A percentile compares a stretch with the other conserved stretches of the same genome.
Evolutionary conservation across 1,140 invertebrate species (phyloP).

Genomic region (Cyclargus thomasi): DNA sequence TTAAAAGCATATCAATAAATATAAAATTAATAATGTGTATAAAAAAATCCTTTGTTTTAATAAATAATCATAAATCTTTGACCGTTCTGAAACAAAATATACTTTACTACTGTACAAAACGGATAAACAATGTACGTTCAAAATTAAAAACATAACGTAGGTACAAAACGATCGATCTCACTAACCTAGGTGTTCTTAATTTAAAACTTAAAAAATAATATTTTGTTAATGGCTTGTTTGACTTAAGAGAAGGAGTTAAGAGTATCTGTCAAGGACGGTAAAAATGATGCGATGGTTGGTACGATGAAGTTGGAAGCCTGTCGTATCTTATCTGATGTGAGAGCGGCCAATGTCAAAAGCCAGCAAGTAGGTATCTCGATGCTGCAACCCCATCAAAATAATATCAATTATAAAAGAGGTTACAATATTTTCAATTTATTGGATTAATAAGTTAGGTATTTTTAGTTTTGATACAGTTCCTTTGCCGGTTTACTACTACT

Average conservation of each 20-base stretch:
- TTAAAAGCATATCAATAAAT: constrained; percentile 39
- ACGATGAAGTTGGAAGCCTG: constrained; percentile 59
- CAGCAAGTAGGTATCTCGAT: constrained; percentile 75
- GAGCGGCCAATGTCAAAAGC: constrained; percentile 75
- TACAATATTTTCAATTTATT: constrained; percentile 18
- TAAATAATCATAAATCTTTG: constrained; percentile 68
- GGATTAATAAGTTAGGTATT: constrained; percentile 23
- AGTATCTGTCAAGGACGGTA: constrained; percentile 57
- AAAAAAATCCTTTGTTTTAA: constrained; percentile 28
- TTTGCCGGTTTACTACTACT: not conserved
- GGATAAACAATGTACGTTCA: constrained; percentile 43
- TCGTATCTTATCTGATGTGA: constrained; percentile 68
- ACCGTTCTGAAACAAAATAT: constrained; percentile 65
- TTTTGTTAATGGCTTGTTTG: constrained; percentile 66
- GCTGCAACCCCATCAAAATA: constrained; percentile 73
- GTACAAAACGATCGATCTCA: constrained; percentile 58
- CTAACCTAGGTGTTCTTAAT: constrained; percentile 58
- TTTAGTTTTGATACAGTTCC: constrained; percentile 14
- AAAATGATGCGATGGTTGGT: constrained; percentile 58
- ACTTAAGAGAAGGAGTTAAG: constrained; percentile 48
- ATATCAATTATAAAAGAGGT: constrained; percentile 49
- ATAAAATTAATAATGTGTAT: constrained; percentile 28
- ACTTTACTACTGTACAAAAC: constrained; percentile 65
- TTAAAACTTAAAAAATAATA: constrained; percentile 52
- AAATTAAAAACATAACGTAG: constrained; percentile 58